Conservation (phyloP, 2,113 vertebrate species). For the Paramormyrops kingsleyae region DNA sequence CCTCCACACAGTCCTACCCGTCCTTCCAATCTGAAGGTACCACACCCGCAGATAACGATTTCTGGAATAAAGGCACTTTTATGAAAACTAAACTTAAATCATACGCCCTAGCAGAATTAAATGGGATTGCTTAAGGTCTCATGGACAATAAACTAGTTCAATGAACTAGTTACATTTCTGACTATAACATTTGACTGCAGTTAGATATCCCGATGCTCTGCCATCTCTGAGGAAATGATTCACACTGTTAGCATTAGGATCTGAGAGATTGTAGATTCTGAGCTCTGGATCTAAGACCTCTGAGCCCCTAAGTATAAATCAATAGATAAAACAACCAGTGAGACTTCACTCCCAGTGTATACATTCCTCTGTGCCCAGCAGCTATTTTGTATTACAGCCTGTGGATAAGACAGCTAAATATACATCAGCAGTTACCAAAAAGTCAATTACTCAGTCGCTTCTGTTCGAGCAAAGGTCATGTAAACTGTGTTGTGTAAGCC, state of each 20-base stretch:
- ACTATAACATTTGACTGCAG: not conserved
- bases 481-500: not conserved
- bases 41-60: too few relatives aligned
- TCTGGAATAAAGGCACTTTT: not conserved
- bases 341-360: not conserved
- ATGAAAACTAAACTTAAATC: not conserved
- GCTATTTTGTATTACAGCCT: constrained; percentile 3
- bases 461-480: constrained; percentile 13
- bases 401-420: not conserved
- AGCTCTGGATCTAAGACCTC: not conserved
- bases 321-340: not conserved
- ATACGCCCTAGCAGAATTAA: not conserved
- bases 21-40: too few relatives aligned
- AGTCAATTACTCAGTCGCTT: constrained; percentile 19
- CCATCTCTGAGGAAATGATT: not conserved
- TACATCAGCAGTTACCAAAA: constrained; percentile 8
- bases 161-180: not conserved
- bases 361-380: not conserved
- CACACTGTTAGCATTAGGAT: not conserved
- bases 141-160: not conserved
- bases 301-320: not conserved
- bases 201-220: not conserved
- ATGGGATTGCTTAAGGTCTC: not conserved
- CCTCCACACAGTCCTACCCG: too few relatives aligned
- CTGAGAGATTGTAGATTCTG: not conserved